phyloP scores from a whole-genome alignment of 1,140 invertebrate species.

The Zaprionus ornatus region DNA sequence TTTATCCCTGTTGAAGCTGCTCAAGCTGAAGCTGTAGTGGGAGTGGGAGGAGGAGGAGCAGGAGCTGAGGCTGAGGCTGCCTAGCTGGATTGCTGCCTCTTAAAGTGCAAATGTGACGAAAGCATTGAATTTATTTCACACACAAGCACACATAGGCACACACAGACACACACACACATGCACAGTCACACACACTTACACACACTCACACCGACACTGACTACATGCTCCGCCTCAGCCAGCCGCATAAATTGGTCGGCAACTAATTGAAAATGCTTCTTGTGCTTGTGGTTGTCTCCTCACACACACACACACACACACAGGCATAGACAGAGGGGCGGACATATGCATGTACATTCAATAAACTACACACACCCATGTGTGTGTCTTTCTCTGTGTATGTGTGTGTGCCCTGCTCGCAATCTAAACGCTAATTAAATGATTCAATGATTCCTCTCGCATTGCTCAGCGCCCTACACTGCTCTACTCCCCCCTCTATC shows the following conservation, averaged over 20 bases:
- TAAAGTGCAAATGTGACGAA: conserved; percentile 73
- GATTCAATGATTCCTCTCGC: conserved; percentile 76
- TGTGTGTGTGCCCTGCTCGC: conserved; percentile 43
- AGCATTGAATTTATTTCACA: conserved; percentile 62
- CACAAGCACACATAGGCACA: conserved; percentile 5
- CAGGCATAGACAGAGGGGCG: conserved; percentile 21
- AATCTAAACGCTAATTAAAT: conserved; percentile 83
- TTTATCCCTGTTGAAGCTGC: conserved; percentile 54
- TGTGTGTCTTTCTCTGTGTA: conserved; percentile 6
- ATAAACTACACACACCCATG: conserved; percentile 53
- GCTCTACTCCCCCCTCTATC: background rate
- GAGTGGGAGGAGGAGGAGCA: background rate
- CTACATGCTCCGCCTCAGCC: conserved; percentile 10
- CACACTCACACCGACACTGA: background rate
- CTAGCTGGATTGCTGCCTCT: conserved; percentile 8
- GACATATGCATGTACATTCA: conserved; percentile 46
- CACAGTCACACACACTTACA: conserved; percentile 5
- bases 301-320: conserved; percentile 19
- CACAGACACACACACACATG: conserved; percentile 4
- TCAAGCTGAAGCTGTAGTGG: conserved; percentile 10
- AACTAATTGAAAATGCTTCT: conserved; percentile 79
- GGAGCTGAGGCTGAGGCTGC: conserved; percentile 17
- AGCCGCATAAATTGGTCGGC: conserved; percentile 75
- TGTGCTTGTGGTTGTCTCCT: conserved; percentile 45
- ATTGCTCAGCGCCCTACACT: background rate